Evolutionary conservation across 2,113 vertebrate genomes (phyloP).

Genomic region (Danionella cerebrum): DNA sequence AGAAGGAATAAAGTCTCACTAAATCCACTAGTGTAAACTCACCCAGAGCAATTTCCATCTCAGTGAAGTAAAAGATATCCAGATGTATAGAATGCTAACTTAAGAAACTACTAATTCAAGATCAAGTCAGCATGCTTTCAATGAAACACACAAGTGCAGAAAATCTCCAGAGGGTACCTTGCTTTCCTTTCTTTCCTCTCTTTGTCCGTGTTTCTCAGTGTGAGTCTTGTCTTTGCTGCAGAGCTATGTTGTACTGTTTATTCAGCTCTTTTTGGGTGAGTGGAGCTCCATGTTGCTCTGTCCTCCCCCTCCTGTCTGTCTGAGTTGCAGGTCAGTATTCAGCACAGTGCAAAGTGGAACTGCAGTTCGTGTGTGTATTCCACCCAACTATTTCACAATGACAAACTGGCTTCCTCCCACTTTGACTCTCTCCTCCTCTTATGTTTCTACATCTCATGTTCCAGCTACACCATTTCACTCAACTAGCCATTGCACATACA

Average conservation of each 20-base stretch:
- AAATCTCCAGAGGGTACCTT: conserved; percentile 5
- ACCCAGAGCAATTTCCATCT: background rate
- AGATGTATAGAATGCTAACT: no score
- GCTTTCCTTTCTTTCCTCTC: conserved; percentile 21
- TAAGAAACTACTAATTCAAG: no score
- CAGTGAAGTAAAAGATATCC: background rate
- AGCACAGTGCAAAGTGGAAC: conserved; percentile 34
- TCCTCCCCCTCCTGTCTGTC: conserved; percentile 30
- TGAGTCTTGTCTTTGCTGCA: conserved; percentile 4
- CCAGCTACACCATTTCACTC: conserved; percentile 4
- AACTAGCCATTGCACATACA: background rate
- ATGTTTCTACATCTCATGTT: background rate
- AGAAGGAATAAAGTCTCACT: conserved; percentile 1
- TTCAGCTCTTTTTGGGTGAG: conserved; percentile 51
- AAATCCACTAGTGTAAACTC: conserved; percentile 1
- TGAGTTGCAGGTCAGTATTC: conserved; percentile 27
- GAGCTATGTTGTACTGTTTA: conserved; percentile 38
- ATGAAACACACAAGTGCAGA: background rate
- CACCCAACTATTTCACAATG: conserved; percentile 41
- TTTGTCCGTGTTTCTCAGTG: conserved; percentile 29
- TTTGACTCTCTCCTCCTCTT: conserved; percentile 9
- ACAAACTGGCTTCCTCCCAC: conserved; percentile 22
- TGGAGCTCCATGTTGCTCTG: conserved; percentile 59
- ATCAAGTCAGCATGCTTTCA: background rate
- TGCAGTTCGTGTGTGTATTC: conserved; percentile 36